Base-by-base conservation (phyloP, 2,113 vertebrate species). In the Onychostoma macrolepis region DNA sequence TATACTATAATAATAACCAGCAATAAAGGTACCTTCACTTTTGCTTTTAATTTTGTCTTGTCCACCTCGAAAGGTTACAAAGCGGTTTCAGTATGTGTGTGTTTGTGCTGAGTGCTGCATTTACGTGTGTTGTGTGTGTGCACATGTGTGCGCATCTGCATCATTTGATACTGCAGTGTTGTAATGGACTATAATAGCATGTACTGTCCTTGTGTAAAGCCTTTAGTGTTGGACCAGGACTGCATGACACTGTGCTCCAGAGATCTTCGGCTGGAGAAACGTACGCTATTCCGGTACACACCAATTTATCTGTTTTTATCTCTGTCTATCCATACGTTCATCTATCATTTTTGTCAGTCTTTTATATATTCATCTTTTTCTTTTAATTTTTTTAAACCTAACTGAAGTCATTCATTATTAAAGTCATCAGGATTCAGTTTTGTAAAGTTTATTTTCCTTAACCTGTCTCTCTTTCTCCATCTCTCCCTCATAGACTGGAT, bases 161-260 rank as follows among this genome's bases (percentile, higher is more conserved):
- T 77, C 72, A 86, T 88, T 30, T 58, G 30, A 89, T 83, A 75
- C 79, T 67, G 80, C 30, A 56, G 8, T 81, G 84, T 30, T 86
- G 82, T 80, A 53, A 9, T 30, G 24, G 38, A 81, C 81, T 77
- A 83, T 77, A 85, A 88, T 56, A 75, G 76, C 3, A 30, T 79
- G 71, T 58, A 69, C 86, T 89, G 76, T 89, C 43, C 85, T 74
- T 87, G 61, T 85, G 56, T 88, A 67, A 85, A 99, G 98, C 98
- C 98, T 71, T 96, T 99, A 89, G 97, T 99, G 72, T 92, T 99
- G 92, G 97, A 99, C 83, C 98, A 99, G 91, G 98, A 99, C 95
- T 98, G 97, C 89, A 96, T 97, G 89, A 98, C 98, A 67, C 86
- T 99, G 92, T 97, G 96, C 75, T 97, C 98, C n/a, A 94, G 97